A percentile compares a stretch with the other conserved stretches of the same genome.
Evolutionary conservation across 2,797 vertebrate genomes (phyloP).

Genomic region (Heteromormyrus szaboi): DNA sequence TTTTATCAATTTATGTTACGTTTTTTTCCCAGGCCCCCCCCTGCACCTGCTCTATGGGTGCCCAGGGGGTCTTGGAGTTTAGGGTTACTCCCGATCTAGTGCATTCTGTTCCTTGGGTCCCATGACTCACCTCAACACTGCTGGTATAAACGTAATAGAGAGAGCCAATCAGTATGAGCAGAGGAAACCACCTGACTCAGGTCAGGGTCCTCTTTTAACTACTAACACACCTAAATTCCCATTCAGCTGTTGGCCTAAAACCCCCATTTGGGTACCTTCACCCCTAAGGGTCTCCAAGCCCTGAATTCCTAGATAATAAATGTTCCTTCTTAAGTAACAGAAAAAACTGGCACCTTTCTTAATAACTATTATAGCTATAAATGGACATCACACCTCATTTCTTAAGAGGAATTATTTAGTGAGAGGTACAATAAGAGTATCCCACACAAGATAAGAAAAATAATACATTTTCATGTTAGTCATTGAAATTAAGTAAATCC

Average conservation of each 20-base stretch:
- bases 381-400: background rate
- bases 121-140: slow-evolving; percentile 16
- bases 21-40: background rate
- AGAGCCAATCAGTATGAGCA: slow-evolving; percentile 25
- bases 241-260: background rate
- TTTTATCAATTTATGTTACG: background rate
- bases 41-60: background rate
- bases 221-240: slow-evolving; percentile 3
- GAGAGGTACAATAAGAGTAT: background rate
- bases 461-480: background rate
- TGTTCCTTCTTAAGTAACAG: background rate
- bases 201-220: background rate
- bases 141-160: slow-evolving; percentile 38
- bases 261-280: background rate
- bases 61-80: background rate
- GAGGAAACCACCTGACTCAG: slow-evolving; percentile 22
- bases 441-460: background rate
- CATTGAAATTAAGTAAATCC: background rate
- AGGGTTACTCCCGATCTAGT: background rate
- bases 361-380: background rate
- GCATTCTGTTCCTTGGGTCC: slow-evolving; percentile 18
- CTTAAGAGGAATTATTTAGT: background rate
- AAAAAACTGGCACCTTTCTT: background rate
- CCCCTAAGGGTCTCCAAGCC: background rate
- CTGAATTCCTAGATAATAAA: background rate